Conservation (phyloP, 2,888 invertebrate genomes). For the Metopia argyrocephala region DNA sequence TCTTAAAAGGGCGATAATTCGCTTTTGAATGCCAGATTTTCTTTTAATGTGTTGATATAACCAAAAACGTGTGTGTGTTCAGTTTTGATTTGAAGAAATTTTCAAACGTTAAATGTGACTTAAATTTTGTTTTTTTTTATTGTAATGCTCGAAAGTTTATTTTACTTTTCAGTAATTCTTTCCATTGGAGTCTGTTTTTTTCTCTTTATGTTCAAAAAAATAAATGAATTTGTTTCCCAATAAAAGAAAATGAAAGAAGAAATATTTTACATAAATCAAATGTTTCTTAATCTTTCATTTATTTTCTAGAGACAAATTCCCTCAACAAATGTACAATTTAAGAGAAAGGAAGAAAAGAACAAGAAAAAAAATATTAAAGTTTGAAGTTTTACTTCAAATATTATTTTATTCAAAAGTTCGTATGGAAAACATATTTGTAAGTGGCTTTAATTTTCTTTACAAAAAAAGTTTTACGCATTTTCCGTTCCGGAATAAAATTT, state of each 20-base stretch:
- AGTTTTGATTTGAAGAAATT: too few species aligned
- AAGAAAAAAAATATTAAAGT: neutral
- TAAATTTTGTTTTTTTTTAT: too few species aligned
- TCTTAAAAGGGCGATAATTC: too few species aligned
- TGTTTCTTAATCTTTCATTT: conserved; percentile 4
- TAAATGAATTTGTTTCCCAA: too few species aligned
- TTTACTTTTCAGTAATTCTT: neutral
- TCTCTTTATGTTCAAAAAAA: too few species aligned
- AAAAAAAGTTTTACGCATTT: conserved; percentile 26
- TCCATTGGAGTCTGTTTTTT: neutral
- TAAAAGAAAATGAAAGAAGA: too few species aligned
- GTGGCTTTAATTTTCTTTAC: conserved; percentile 3
- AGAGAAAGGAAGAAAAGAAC: conserved; percentile 8
- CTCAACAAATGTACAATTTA: conserved; percentile 25
- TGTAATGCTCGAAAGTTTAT: neutral
- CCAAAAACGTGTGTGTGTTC: too few species aligned
- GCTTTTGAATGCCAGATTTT: too few species aligned
- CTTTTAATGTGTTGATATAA: too few species aligned
- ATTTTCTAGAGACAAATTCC: conserved; percentile 19
- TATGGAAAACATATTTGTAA: conserved; percentile 1
- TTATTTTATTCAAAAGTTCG: conserved; percentile 13
- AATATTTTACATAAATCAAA: conserved; percentile 18
- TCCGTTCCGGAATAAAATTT: neutral
- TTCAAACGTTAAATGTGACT: too few species aligned
- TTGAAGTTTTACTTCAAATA: conserved; percentile 18